A percentile compares a stretch with the other conserved stretches of the same genome.
These are phyloP conservation scores for Phylloscopus trochilus DNA, from an alignment of 2,113 vertebrate genomes.

Conservation along the genomic window DNA sequence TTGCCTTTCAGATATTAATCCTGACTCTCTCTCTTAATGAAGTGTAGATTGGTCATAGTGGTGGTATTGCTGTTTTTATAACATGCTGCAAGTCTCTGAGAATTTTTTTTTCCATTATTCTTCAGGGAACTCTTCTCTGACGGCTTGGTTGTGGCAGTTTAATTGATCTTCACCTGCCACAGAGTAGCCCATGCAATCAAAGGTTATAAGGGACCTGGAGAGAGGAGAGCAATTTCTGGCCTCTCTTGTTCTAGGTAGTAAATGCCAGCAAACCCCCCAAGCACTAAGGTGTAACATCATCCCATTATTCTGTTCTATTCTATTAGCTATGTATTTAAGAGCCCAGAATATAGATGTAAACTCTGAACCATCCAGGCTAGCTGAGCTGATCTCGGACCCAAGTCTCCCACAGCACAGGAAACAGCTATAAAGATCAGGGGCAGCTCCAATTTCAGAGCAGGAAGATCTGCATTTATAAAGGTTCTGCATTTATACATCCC, in stretches of 20 bases:
- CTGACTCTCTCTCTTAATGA: not conserved
- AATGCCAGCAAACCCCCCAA: not conserved
- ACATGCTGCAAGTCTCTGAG: not conserved
- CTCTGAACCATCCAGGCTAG: constrained; percentile 39
- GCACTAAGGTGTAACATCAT: not conserved
- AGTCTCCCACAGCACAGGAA: constrained; percentile 2
- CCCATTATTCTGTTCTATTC: not conserved
- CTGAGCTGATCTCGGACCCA: constrained; percentile 24
- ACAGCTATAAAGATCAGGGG: constrained; percentile 41
- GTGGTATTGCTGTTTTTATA: not conserved
- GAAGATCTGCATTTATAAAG: constrained; percentile 53
- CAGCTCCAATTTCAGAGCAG: constrained; percentile 28
- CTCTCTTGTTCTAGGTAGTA: not conserved
- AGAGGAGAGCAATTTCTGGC: not conserved
- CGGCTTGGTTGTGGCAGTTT: not conserved
- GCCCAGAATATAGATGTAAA: not conserved
- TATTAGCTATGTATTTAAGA: constrained; percentile 21
- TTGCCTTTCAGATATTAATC: constrained; percentile 5
- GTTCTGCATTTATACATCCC: not conserved
- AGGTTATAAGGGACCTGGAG: not conserved
- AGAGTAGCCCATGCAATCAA: not conserved
- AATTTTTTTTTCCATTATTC: not conserved
- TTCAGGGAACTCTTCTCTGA: not conserved
- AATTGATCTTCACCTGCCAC: not conserved
- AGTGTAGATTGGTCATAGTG: not conserved